Conservation (phyloP, 2,113 vertebrate species). For the Mormyrus iriodes region DNA sequence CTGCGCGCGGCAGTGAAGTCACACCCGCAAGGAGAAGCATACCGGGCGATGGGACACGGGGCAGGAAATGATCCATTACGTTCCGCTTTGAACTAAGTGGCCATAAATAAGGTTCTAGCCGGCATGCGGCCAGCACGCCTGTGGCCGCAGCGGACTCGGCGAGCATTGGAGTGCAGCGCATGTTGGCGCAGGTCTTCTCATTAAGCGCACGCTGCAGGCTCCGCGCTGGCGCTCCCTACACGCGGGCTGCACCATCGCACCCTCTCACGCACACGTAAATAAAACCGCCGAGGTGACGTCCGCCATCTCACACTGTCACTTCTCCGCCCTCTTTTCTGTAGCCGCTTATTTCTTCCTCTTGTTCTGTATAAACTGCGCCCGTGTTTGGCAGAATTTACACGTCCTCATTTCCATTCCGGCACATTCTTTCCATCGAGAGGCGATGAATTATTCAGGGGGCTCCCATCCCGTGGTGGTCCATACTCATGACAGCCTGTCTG, state of each 20-base stretch:
- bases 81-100: constrained; percentile 17
- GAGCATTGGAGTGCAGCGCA: neutral
- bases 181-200: neutral
- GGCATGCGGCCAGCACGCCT: neutral
- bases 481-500: neutral
- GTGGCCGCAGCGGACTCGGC: neutral
- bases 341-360: constrained; percentile 2
- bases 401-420: constrained; percentile 24
- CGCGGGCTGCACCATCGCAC: neutral
- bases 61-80: constrained; percentile 16
- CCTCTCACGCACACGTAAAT: neutral
- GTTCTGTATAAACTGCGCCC: constrained; percentile 17
- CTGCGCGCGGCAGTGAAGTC: neutral
- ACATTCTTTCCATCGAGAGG: constrained; percentile 16
- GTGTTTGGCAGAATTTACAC: constrained; percentile 6
- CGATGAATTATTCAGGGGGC: constrained; percentile 23
- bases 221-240: constrained; percentile 4
- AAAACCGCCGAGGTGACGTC: neutral
- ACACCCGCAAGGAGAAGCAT: neutral
- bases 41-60: neutral
- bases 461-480: neutral
- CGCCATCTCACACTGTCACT: neutral
- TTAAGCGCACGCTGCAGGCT: neutral
- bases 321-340: neutral
- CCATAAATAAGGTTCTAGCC: constrained; percentile 1